Conservation (phyloP, 2,888 invertebrate genomes). For the Lymantria dispar region DNA sequence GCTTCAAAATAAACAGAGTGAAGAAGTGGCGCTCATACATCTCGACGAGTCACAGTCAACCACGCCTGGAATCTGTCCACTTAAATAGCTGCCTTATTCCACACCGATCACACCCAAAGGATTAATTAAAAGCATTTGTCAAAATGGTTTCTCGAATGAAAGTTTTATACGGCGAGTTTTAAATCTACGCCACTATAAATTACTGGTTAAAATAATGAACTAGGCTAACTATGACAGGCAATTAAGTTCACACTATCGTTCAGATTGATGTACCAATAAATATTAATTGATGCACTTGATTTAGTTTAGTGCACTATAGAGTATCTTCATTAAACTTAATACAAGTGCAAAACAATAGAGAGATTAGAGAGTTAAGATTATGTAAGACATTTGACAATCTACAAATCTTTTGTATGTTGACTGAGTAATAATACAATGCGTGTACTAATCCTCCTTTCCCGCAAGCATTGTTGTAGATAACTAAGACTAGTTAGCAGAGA, state of each 20-base stretch:
- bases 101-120: slow-evolving; percentile 63
- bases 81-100: slow-evolving; percentile 60
- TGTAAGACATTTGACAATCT: too few relatives aligned
- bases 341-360: too few relatives aligned
- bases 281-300: slow-evolving; percentile 45
- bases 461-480: too few relatives aligned
- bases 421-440: too few relatives aligned
- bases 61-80: slow-evolving; percentile 68
- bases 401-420: too few relatives aligned
- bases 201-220: slow-evolving; percentile 58
- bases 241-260: slow-evolving; percentile 59
- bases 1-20: slow-evolving; percentile 44
- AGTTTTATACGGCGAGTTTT: slow-evolving; percentile 49
- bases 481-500: too few relatives aligned
- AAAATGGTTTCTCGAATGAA: slow-evolving; percentile 60
- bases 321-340: too few relatives aligned
- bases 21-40: slow-evolving; percentile 52
- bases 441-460: too few relatives aligned
- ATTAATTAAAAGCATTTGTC: slow-evolving; percentile 76
- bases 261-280: slow-evolving; percentile 49
- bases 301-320: too few relatives aligned
- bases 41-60: slow-evolving; percentile 44
- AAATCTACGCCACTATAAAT: slow-evolving; percentile 54
- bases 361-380: too few relatives aligned
- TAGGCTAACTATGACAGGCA: slow-evolving; percentile 59